Base-by-base conservation (phyloP, 2,888 invertebrate species). In the Sarcophaga variegata region DNA sequence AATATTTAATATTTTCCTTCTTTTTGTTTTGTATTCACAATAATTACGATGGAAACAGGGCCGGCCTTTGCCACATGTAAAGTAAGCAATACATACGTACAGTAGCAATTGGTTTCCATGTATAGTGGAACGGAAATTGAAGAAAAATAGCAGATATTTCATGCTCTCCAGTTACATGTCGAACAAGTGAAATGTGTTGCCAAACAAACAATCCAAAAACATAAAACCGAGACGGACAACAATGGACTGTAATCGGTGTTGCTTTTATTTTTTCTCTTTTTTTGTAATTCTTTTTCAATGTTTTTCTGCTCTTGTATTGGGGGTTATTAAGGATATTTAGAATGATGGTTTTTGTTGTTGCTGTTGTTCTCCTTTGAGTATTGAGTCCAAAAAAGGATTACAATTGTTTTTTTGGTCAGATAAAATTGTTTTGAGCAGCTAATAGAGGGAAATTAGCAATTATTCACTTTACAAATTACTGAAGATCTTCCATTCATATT, bases 361-460 rank as follows among this genome's bases (percentile, higher is more conserved):
- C 49, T 74, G 47, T 47, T 69, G 49, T 20, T 1, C 4, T 17
- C 17, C 54, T 17, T 2, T 63, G 12, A 25, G 25, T 75, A 47
- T 77, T 54, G 17, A 14, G 17, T 17, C 0, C 0, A 54, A 54
- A 54, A 54, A 64, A 20, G 76, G 84, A 87, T 81, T 87, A 87
- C 54, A 87, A 84, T 79, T 87, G 84, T 87, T 87, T 87, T 87
- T 84, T 82, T 82, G 87, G 87, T 87, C 87, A 87, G 76, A 81
- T 79, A 82, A 87, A 79, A 71, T 64, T 82, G 87, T 82, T 84
- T 69, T 81, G 84, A 67, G 76, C 87, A 88, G 88, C 89, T 90
- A 90, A 91, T 90, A 89, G 89, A 90, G 88, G 88, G 89, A 92
- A 91, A 92, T 92, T 91, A 91, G 90, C 90, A 91, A 91, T 91